A percentile compares a stretch with the other conserved stretches of the same genome.
phyloP scores from a whole-genome alignment of 2,797 vertebrate species.

The Carcharodon carcharias region DNA sequence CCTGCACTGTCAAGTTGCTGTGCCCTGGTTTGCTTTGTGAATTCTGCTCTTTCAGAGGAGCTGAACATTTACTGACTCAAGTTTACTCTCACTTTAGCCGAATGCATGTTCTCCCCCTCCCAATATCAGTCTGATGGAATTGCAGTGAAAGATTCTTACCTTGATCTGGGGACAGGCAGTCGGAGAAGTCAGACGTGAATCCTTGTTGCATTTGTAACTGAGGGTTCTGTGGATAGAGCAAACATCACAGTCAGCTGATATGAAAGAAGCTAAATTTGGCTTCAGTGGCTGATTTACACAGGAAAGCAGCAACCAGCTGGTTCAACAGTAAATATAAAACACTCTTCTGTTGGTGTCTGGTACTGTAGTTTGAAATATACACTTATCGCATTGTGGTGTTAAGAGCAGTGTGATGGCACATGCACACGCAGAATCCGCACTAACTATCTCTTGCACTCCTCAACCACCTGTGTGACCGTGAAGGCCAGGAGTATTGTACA shows the following conservation, averaged over 20 bases:
- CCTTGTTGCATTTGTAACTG: not conserved
- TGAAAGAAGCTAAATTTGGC: too few species aligned
- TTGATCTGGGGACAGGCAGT: not conserved
- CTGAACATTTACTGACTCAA: not conserved
- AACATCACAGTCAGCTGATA: not conserved
- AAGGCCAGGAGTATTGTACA: too few species aligned
- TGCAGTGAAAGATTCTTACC: not conserved
- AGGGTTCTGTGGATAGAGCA: not conserved
- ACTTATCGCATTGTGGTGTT: not conserved
- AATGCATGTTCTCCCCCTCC: not conserved
- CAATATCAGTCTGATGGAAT: not conserved
- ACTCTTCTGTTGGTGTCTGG: not conserved
- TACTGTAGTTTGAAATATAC: not conserved
- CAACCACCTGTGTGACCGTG: too few species aligned
- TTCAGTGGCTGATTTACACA: not conserved
- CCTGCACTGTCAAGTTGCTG: too few species aligned
- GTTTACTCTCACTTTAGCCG: not conserved
- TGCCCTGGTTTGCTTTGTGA: too few species aligned
- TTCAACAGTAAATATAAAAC: not conserved
- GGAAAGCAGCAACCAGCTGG: too few species aligned
- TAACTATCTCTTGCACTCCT: too few species aligned
- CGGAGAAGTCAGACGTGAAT: not conserved
- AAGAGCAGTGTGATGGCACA: too few species aligned
- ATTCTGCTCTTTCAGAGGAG: not conserved
- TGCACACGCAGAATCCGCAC: too few species aligned